phyloP scores from a whole-genome alignment of 2,797 vertebrate species.

The Nothura maculosa region DNA sequence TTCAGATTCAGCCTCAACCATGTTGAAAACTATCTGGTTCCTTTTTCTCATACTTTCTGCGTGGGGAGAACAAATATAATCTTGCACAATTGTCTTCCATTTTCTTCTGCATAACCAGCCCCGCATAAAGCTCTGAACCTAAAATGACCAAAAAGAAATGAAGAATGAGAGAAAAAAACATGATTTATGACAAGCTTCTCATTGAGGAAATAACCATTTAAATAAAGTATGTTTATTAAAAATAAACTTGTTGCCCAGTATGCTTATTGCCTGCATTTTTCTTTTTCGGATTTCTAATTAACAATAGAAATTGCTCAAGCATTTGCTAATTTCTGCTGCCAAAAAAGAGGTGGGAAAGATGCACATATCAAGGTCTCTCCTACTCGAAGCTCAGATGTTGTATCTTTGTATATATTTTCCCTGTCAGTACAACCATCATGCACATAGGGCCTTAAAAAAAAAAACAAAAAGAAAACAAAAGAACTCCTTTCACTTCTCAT shows the following conservation, averaged over 20 bases:
- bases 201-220: neutral
- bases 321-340: neutral
- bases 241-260: neutral
- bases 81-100: constrained; percentile 97
- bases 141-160: neutral
- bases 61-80: constrained; percentile 96
- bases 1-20: constrained; percentile 95
- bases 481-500: neutral
- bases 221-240: neutral
- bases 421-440: neutral
- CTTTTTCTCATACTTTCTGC: constrained; percentile 97
- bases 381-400: neutral
- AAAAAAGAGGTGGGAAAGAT: neutral
- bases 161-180: neutral
- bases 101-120: constrained; percentile 95
- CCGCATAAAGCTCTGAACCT: constrained; percentile 97
- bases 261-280: neutral
- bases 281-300: neutral
- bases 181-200: neutral
- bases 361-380: neutral
- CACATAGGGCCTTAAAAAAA: too few relatives aligned
- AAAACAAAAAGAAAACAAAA: too few relatives aligned
- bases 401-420: neutral
- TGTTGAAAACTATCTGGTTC: constrained; percentile 97
- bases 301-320: neutral